Conservation (phyloP, 1,140 invertebrate genomes). For the Nebria ingens region DNA sequence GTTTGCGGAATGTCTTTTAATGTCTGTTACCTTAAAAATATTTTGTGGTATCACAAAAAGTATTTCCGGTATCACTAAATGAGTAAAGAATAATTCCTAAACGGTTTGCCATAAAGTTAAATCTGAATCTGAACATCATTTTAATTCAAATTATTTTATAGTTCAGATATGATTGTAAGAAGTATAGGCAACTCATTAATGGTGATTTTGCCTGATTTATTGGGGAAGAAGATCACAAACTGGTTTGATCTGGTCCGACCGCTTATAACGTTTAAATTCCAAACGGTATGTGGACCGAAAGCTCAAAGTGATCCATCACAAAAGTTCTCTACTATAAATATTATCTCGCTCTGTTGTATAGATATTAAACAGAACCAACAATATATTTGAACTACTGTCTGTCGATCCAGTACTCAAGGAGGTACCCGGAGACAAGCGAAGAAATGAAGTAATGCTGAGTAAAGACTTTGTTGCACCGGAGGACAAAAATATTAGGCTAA, state of each 20-base stretch:
- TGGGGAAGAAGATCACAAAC: slow-evolving; percentile 81
- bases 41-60: no score
- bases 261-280: slow-evolving; percentile 86
- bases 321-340: no score
- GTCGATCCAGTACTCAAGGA: slow-evolving; percentile 68
- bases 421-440: slow-evolving; percentile 44
- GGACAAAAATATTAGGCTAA: slow-evolving; percentile 64
- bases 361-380: slow-evolving; percentile 90
- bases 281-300: slow-evolving; percentile 58
- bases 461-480: slow-evolving; percentile 51
- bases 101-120: no score
- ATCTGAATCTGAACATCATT: no score
- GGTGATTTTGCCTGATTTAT: slow-evolving; percentile 76
- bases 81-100: no score
- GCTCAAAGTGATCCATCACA: no score
- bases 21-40: no score
- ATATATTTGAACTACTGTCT: slow-evolving; percentile 90
- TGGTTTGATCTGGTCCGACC: slow-evolving; percentile 86
- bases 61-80: no score
- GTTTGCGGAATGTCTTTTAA: no score
- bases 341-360: no score
- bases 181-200: slow-evolving; percentile 86
- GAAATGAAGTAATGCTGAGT: slow-evolving; percentile 45
- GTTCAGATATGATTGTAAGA: slow-evolving; percentile 78
- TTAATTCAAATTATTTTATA: no score